Evolutionary conservation across 2,888 invertebrate species (phyloP).

Genomic region (Papilio demoleus): DNA sequence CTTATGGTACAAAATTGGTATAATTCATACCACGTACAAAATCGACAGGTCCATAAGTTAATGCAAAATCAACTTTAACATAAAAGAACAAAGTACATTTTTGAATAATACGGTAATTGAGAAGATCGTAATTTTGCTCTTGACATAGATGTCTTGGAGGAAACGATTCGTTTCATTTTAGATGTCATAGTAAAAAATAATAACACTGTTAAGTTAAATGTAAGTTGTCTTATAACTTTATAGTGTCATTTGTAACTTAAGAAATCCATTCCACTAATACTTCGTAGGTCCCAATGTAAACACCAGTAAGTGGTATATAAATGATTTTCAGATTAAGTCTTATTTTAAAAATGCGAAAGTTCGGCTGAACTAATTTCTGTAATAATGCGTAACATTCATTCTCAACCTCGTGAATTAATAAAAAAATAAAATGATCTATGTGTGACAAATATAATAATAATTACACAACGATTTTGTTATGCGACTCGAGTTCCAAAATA

Average conservation of each 20-base stretch:
- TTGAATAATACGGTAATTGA: constrained; percentile 27
- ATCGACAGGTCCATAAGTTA: constrained; percentile 45
- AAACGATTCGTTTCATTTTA: constrained; percentile 61
- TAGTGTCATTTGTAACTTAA: background rate
- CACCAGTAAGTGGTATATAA: no score
- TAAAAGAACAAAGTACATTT: constrained; percentile 40
- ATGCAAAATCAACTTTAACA: constrained; percentile 50
- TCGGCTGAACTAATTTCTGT: no score
- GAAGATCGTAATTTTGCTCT: constrained; percentile 54
- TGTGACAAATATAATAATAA: no score
- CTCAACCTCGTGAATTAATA: no score
- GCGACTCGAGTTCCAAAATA: no score
- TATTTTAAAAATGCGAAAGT: no score
- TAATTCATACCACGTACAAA: constrained; percentile 60
- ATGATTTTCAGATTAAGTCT: no score
- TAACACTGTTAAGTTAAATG: constrained; percentile 16
- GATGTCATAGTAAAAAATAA: constrained; percentile 54
- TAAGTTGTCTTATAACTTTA: background rate
- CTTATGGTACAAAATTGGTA: constrained; percentile 50
- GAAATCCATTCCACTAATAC: background rate
- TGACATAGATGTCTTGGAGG: constrained; percentile 71
- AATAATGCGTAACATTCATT: no score
- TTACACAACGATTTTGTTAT: no score
- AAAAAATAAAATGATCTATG: no score
- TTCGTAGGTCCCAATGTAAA: no score